Percentiles rank a stretch among this genome's conserved stretches.
Evolutionary conservation across 30 jellyfish, hydroid and myxozoan species (phyloP).

Genomic region (Mastigias papua): DNA sequence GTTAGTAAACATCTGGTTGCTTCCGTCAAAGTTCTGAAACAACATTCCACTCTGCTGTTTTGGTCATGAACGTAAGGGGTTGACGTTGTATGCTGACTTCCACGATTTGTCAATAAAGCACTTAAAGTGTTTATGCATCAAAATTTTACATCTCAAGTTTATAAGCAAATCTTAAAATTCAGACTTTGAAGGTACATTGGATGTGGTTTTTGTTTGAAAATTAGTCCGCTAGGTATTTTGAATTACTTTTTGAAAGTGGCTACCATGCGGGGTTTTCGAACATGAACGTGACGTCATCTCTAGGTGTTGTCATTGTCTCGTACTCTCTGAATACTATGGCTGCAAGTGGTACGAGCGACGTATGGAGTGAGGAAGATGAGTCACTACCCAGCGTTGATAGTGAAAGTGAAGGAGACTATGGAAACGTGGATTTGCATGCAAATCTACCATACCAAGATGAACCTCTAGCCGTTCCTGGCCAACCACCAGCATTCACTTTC

Average conservation of each 20-base stretch:
- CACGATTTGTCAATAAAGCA: too few relatives aligned
- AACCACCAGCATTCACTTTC: constrained; percentile 34
- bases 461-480: constrained; percentile 37
- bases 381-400: constrained; percentile 6
- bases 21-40: too few relatives aligned
- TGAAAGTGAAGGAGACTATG: constrained; percentile 47
- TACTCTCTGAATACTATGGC: neutral
- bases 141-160: constrained; percentile 1
- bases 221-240: constrained; percentile 9
- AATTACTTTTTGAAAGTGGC: neutral
- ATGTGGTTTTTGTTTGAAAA: constrained; percentile 9
- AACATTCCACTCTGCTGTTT: too few relatives aligned
- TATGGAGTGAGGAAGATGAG: neutral
- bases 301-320: constrained; percentile 12
- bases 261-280: constrained; percentile 4
- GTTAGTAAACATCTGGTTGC: too few relatives aligned
- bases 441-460: constrained; percentile 58
- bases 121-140: constrained; percentile 55
- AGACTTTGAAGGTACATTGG: constrained; percentile 16
- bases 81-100: too few relatives aligned
- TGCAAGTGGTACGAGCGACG: constrained; percentile 8
- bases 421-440: constrained; percentile 11
- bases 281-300: constrained; percentile 40
- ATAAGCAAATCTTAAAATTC: constrained; percentile 20
- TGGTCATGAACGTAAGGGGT: too few relatives aligned